phyloP scores from a whole-genome alignment of 2,113 vertebrate genomes.

The Oreochromis tanganicae region DNA sequence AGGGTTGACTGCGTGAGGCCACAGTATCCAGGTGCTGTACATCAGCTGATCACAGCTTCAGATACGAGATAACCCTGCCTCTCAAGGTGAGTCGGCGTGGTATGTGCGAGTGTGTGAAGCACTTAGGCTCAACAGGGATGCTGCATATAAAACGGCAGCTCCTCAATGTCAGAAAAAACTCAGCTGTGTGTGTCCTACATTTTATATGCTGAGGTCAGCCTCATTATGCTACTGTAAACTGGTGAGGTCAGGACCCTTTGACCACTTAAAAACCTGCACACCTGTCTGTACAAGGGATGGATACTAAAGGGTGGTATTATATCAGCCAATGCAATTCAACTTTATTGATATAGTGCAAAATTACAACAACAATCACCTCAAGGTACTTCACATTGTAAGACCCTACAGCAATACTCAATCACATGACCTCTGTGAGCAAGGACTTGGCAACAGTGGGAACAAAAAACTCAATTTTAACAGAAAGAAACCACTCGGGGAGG shows the following conservation, averaged over 20 bases:
- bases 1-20: constrained; percentile 9
- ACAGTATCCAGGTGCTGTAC: constrained; percentile 27
- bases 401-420: background rate
- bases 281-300: background rate
- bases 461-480: background rate
- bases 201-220: background rate
- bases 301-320: background rate
- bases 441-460: background rate
- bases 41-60: constrained; percentile 44
- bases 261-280: background rate
- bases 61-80: constrained; percentile 19
- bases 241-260: background rate
- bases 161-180: background rate
- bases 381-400: background rate
- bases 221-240: background rate
- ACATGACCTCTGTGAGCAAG: background rate
- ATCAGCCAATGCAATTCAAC: background rate
- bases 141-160: background rate
- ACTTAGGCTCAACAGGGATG: background rate
- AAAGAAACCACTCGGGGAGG: background rate
- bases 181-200: background rate
- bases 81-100: constrained; percentile 37
- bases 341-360: background rate
- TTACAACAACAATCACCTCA: background rate
- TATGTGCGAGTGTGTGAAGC: background rate